These are phyloP conservation scores for Periparus ater DNA, from an alignment of 2,797 vertebrate genomes.

Conservation along the genomic window DNA sequence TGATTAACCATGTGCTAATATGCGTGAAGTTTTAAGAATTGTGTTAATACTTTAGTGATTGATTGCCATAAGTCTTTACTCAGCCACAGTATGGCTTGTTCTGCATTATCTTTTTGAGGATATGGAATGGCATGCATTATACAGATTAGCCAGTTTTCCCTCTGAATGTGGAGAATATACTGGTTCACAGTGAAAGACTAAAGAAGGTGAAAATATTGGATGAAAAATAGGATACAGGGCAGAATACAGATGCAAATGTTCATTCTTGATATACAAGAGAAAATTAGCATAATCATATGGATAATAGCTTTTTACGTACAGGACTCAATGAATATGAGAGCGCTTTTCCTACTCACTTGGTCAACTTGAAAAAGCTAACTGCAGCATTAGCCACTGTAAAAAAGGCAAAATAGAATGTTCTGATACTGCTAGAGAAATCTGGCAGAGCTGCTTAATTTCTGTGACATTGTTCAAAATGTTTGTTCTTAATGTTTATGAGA, in stretches of 20 bases:
- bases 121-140: not conserved
- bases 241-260: slow-evolving; percentile 4
- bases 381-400: not conserved
- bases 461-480: not conserved
- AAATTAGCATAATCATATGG: not conserved
- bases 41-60: slow-evolving; percentile 16
- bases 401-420: not conserved
- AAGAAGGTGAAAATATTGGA: not conserved
- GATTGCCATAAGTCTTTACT: not conserved
- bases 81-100: not conserved
- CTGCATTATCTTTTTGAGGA: not conserved
- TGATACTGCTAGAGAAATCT: not conserved
- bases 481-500: not conserved
- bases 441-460: not conserved
- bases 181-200: not conserved
- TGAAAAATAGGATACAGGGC: not conserved
- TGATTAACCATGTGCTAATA: not conserved
- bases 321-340: not conserved
- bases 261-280: not conserved
- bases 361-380: not conserved
- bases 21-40: not conserved
- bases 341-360: not conserved
- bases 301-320: not conserved
- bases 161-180: not conserved
- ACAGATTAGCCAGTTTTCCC: slow-evolving; percentile 15